Percentiles rank a stretch among this genome's conserved stretches.
These are phyloP conservation scores for Xiphias gladius DNA, from an alignment of 2,113 vertebrate genomes.

Conservation along the genomic window DNA sequence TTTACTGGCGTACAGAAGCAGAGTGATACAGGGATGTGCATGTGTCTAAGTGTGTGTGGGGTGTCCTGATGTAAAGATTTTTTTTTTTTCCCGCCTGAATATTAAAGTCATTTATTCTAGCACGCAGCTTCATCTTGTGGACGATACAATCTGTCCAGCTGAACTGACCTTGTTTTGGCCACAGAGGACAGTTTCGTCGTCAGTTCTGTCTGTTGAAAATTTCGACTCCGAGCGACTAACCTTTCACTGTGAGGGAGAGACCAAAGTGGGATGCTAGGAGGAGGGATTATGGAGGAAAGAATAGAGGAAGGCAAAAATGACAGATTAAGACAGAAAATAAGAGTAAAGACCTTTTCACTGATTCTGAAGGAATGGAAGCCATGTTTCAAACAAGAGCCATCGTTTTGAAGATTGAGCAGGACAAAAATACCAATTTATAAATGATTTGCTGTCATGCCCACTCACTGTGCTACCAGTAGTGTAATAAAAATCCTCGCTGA, in stretches of 20 bases:
- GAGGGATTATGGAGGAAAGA: neutral
- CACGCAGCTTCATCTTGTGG: constrained; percentile 41
- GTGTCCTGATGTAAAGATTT: constrained; percentile 37
- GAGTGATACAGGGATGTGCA: constrained; percentile 27
- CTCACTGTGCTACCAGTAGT: constrained; percentile 74
- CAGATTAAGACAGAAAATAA: constrained; percentile 23
- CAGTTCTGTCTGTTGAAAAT: constrained; percentile 47
- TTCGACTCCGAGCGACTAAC: constrained; percentile 54
- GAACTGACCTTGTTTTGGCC: constrained; percentile 13
- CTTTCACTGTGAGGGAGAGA: constrained; percentile 77
- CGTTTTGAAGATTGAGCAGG: constrained; percentile 47
- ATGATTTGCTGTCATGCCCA: constrained; percentile 64
- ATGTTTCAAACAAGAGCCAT: constrained; percentile 77
- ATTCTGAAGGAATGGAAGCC: constrained; percentile 80
- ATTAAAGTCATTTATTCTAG: constrained; percentile 28
- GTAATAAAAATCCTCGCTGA: constrained; percentile 35
- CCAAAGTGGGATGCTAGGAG: neutral
- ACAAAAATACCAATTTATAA: constrained; percentile 46
- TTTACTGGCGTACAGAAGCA: constrained; percentile 14
- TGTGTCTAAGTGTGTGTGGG: constrained; percentile 52
- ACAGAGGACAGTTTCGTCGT: constrained; percentile 29
- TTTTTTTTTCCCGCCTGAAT: constrained; percentile 27
- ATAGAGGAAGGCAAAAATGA: constrained; percentile 15
- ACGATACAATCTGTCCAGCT: neutral
- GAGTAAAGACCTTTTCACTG: constrained; percentile 73